phyloP scores from a whole-genome alignment of 1,140 invertebrate genomes.

The Eciton burchellii region DNA sequence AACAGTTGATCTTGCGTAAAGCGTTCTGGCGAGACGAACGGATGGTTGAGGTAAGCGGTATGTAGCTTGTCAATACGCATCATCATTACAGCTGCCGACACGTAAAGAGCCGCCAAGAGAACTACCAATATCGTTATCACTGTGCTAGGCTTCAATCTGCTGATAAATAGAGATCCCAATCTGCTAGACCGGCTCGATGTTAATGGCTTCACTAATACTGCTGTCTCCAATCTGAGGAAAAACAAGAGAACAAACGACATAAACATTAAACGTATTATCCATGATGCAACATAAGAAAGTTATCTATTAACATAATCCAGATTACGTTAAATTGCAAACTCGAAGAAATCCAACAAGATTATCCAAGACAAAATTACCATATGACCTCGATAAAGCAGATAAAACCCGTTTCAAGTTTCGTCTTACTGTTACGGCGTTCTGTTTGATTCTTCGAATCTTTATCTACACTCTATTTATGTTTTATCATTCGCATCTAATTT shows the following conservation, averaged over 20 bases:
- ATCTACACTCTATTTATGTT: too few relatives aligned
- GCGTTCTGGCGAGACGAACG: slow-evolving; percentile 80
- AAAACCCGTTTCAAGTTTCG: too few relatives aligned
- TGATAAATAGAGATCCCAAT: slow-evolving; percentile 63
- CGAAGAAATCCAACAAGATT: too few relatives aligned
- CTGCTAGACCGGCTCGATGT: slow-evolving; percentile 35
- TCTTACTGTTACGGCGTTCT: too few relatives aligned
- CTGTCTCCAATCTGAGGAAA: slow-evolving; percentile 55
- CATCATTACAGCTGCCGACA: slow-evolving; percentile 84
- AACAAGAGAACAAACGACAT: not conserved
- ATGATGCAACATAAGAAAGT: too few relatives aligned
- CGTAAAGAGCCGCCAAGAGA: slow-evolving; percentile 78
- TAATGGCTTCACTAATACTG: slow-evolving; percentile 41
- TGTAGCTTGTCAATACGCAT: slow-evolving; percentile 82
- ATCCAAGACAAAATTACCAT: too few relatives aligned
- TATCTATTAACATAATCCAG: too few relatives aligned
- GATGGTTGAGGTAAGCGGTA: slow-evolving; percentile 83
- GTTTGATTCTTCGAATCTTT: too few relatives aligned
- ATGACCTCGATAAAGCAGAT: too few relatives aligned
- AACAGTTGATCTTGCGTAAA: slow-evolving; percentile 82
- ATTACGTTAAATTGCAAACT: too few relatives aligned
- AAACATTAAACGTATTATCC: not conserved
- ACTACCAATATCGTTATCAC: slow-evolving; percentile 76
- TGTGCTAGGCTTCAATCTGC: slow-evolving; percentile 73
- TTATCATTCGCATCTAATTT: too few relatives aligned